phyloP scores from a whole-genome alignment of 2,113 vertebrate genomes.

The Gorsachius goisagi region DNA sequence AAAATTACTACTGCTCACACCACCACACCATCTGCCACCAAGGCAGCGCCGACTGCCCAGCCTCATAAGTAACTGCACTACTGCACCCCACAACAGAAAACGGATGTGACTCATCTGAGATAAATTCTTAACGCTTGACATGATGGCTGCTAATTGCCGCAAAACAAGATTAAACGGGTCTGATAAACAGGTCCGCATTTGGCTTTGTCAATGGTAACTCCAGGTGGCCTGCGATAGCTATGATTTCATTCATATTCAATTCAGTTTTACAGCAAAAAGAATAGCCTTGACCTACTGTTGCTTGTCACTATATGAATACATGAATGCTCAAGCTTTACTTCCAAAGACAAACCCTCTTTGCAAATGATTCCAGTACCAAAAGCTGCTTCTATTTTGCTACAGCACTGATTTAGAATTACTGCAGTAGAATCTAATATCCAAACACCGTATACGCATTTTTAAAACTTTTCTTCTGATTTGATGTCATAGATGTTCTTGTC shows the following conservation, averaged over 20 bases:
- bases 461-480: not conserved
- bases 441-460: not conserved
- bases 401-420: not conserved
- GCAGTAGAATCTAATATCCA: not conserved
- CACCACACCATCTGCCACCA: not conserved
- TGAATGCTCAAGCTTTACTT: not conserved
- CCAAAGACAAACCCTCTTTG: not conserved
- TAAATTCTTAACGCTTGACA: constrained; percentile 48
- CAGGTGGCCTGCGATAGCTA: not conserved
- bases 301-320: not conserved
- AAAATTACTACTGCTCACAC: not conserved
- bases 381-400: not conserved
- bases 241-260: not conserved
- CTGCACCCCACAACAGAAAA: constrained; percentile 30
- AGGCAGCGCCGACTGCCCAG: not conserved
- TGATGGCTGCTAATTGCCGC: constrained; percentile 43
- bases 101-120: constrained; percentile 62
- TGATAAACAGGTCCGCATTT: constrained; percentile 9
- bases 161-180: constrained; percentile 50
- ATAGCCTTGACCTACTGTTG: not conserved
- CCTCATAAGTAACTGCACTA: not conserved
- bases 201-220: not conserved
- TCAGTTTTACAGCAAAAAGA: not conserved
- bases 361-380: not conserved
- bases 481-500: not conserved